Evolutionary conservation across 2,888 invertebrate species (phyloP).

Genomic region (Podabrus alpinus): DNA sequence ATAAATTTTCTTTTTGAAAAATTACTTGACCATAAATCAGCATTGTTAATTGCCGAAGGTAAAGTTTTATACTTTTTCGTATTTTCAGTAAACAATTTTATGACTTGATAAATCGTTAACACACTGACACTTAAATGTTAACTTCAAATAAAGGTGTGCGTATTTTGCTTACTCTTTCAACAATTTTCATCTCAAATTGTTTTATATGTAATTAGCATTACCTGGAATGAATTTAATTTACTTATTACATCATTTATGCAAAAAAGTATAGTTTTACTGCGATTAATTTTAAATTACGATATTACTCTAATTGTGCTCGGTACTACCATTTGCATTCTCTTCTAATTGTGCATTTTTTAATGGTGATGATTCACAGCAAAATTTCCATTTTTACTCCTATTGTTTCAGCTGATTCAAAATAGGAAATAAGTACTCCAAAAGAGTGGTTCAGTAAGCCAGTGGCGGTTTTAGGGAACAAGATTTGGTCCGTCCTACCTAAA

Average conservation of each 20-base stretch:
- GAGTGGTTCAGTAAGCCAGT: too few species aligned
- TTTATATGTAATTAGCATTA: background rate
- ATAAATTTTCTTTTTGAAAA: background rate
- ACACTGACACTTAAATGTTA: background rate
- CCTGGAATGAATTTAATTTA: background rate
- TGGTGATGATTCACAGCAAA: background rate
- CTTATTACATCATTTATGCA: background rate
- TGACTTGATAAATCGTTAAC: background rate
- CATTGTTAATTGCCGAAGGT: background rate
- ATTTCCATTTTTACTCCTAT: background rate
- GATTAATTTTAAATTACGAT: background rate
- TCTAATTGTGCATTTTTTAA: background rate
- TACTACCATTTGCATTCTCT: background rate
- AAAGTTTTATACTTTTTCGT: background rate
- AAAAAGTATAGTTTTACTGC: background rate
- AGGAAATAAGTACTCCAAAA: too few species aligned
- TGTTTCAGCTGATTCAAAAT: background rate
- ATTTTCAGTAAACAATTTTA: background rate
- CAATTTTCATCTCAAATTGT: background rate
- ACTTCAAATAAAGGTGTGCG: background rate
- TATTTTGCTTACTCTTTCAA: background rate
- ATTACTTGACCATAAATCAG: background rate
- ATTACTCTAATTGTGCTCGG: background rate
- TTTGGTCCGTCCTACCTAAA: too few species aligned
- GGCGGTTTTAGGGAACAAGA: too few species aligned